Conservation (phyloP, 2,797 vertebrate genomes). For the Pelochelys cantorii region DNA sequence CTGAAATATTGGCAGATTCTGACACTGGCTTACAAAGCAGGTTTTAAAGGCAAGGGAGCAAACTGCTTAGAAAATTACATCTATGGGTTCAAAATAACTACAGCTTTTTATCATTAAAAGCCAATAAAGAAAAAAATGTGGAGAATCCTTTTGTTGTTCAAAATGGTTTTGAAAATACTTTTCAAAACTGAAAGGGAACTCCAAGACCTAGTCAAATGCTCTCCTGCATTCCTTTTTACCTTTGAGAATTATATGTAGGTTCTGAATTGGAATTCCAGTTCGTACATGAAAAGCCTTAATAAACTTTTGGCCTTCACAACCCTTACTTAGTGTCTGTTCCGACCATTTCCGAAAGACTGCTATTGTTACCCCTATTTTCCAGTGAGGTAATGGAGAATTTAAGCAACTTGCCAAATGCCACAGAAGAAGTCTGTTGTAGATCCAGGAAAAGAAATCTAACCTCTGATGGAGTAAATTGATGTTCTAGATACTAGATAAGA, state of each 20-base stretch:
- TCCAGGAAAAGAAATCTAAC: conserved; percentile 1
- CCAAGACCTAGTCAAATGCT: neutral
- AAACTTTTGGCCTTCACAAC: neutral
- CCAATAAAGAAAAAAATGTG: neutral
- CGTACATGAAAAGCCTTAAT: neutral
- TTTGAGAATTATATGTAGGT: neutral
- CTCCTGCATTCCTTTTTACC: neutral
- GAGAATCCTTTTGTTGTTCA: neutral
- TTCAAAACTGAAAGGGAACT: neutral
- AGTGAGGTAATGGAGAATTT: conserved; percentile 15
- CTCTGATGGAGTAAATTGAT: neutral
- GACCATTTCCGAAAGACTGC: neutral
- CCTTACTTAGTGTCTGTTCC: neutral
- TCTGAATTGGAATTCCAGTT: neutral
- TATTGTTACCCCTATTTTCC: neutral
- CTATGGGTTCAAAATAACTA: neutral
- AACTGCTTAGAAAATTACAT: neutral
- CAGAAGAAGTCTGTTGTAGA: conserved; percentile 10
- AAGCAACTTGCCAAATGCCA: conserved; percentile 18
- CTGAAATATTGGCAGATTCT: neutral
- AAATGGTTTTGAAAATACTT: neutral
- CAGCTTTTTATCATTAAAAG: neutral
- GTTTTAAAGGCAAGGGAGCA: accelerated
- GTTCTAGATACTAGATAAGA: neutral
- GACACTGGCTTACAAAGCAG: neutral